Evolutionary conservation across 2,113 vertebrate genomes (phyloP).

Genomic region (Rhinichthys klamathensis): DNA sequence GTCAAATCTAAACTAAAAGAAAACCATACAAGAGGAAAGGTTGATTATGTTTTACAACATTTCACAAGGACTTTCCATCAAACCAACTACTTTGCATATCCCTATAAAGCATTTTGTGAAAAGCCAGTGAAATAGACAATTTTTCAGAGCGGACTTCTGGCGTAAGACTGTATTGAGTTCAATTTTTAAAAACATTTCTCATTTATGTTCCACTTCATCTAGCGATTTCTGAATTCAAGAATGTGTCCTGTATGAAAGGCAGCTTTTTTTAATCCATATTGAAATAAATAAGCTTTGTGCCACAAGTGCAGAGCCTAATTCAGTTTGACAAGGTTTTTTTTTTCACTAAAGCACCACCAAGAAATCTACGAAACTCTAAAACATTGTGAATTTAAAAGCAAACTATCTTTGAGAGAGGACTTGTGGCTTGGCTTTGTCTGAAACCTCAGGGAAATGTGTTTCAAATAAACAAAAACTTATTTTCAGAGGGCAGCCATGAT

Average conservation of each 20-base stretch:
- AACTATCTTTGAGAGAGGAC: constrained; percentile 15
- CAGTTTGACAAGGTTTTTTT: background rate
- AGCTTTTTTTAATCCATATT: background rate
- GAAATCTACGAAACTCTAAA: constrained; percentile 16
- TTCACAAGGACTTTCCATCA: background rate
- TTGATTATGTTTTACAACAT: background rate
- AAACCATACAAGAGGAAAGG: background rate
- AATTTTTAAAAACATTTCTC: background rate
- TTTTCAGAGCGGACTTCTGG: background rate
- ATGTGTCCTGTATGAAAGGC: background rate
- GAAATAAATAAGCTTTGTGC: background rate
- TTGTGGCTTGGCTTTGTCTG: constrained; percentile 31
- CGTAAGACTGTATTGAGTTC: background rate
- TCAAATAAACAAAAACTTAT: constrained; percentile 71
- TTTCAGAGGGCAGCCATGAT: constrained; percentile 71
- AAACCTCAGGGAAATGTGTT: constrained; percentile 66
- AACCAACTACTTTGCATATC: background rate
- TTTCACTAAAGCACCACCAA: background rate
- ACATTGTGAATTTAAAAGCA: background rate
- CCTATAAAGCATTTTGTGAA: background rate
- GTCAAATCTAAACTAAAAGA: background rate
- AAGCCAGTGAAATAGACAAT: background rate
- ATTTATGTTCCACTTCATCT: background rate
- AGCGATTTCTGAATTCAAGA: background rate
- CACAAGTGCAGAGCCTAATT: background rate